A percentile compares a stretch with the other conserved stretches of the same genome.
Conservation (phyloP, 2,888 invertebrate species). For the Anoplius nigerrimus region DNA sequence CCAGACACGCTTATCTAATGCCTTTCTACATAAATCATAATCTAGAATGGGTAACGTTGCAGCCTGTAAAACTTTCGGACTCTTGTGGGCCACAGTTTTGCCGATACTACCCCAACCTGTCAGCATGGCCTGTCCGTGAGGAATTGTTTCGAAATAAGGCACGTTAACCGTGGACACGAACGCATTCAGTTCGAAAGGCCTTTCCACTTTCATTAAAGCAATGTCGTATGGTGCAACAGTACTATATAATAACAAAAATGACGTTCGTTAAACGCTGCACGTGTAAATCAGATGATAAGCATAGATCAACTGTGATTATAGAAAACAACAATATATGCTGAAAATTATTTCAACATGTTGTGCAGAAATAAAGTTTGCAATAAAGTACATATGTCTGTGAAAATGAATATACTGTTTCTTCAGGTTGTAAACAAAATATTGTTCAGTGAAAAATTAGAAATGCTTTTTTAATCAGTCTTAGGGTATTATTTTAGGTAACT, state of each 20-base stretch:
- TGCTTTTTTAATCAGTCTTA: too few relatives aligned
- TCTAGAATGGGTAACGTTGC: constrained; percentile 57
- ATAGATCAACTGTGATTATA: too few relatives aligned
- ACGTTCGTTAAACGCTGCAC: background rate
- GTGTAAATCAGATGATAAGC: too few relatives aligned
- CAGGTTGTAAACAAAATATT: too few relatives aligned
- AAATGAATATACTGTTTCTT: too few relatives aligned
- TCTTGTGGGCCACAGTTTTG: constrained; percentile 43
- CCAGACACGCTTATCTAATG: constrained; percentile 48
- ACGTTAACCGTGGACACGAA: constrained; percentile 51
- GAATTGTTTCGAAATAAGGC: constrained; percentile 47
- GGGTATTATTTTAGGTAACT: too few relatives aligned
- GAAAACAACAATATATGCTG: too few relatives aligned
- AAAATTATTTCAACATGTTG: too few relatives aligned
- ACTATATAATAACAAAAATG: constrained; percentile 34
- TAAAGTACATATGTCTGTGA: too few relatives aligned
- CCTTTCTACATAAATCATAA: constrained; percentile 53
- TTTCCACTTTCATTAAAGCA: constrained; percentile 56
- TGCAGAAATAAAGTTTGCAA: background rate
- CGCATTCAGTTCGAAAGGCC: constrained; percentile 54
- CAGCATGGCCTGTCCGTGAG: constrained; percentile 49
- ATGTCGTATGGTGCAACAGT: constrained; percentile 64
- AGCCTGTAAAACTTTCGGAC: constrained; percentile 54
- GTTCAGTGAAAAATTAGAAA: too few relatives aligned
- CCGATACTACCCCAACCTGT: constrained; percentile 60